Percentiles rank a stretch among this genome's conserved stretches.
These are phyloP conservation scores for Heteropelma amictum DNA, from an alignment of 2,888 invertebrate species.

Conservation along the genomic window DNA sequence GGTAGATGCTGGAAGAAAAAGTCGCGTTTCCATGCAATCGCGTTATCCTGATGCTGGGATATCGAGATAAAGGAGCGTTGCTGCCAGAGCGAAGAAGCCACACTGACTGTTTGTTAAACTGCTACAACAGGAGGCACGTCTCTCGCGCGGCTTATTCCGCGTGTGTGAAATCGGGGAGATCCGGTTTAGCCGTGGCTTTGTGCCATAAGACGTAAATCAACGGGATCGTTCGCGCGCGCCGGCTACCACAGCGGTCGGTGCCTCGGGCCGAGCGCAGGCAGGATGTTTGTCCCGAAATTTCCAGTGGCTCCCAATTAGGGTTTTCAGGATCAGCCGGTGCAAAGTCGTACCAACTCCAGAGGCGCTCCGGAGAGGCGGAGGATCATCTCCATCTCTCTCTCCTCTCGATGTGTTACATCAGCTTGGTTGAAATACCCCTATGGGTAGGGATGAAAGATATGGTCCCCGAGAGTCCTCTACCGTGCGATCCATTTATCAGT, in stretches of 20 bases:
- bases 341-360: slow-evolving; percentile 27
- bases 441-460: slow-evolving; percentile 38
- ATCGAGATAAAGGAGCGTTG: background rate
- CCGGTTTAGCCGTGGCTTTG: slow-evolving; percentile 51
- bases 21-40: too few species aligned
- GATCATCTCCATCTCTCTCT: background rate
- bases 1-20: too few species aligned
- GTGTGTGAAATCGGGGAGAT: slow-evolving; percentile 44
- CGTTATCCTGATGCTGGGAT: too few species aligned
- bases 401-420: slow-evolving; percentile 18
- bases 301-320: slow-evolving; percentile 54
- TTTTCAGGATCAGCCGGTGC: slow-evolving; percentile 52
- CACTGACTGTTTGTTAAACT: slow-evolving; percentile 23
- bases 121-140: slow-evolving; percentile 12
- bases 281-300: slow-evolving; percentile 53
- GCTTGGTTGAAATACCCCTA: background rate
- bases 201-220: slow-evolving; percentile 51
- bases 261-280: too few species aligned
- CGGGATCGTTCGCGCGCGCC: slow-evolving; percentile 19
- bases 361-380: background rate
- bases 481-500: slow-evolving; percentile 18
- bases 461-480: slow-evolving; percentile 40
- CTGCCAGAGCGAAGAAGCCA: slow-evolving; percentile 17
- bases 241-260: slow-evolving; percentile 16
- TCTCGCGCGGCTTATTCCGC: slow-evolving; percentile 5